Percentiles rank a stretch among this genome's conserved stretches.
phyloP scores from a whole-genome alignment of 2,113 vertebrate species.

The Eidolon helvum region DNA sequence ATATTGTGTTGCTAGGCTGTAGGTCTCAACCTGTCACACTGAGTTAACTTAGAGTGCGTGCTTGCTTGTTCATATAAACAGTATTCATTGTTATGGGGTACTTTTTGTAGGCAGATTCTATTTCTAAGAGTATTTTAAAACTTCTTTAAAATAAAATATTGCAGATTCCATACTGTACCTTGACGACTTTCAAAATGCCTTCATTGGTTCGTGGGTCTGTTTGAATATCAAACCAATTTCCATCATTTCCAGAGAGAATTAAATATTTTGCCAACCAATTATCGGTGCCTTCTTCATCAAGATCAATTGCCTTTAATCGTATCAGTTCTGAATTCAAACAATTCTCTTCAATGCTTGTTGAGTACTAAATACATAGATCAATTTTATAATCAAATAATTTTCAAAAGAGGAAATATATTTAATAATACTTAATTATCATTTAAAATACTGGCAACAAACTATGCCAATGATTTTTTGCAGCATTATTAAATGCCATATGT shows the following conservation, averaged over 20 bases:
- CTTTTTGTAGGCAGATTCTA: not conserved
- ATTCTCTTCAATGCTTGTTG: slow-evolving; percentile 90
- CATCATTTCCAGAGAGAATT: slow-evolving; percentile 93
- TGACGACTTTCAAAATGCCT: slow-evolving; percentile 89
- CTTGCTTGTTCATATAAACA: not conserved
- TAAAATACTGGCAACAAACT: not conserved
- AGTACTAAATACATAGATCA: slow-evolving; percentile 86
- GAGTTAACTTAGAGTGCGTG: not conserved
- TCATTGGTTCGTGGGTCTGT: slow-evolving; percentile 92
- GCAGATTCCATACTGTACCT: slow-evolving; percentile 81
- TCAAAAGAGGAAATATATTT: not conserved
- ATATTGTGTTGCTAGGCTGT: not conserved
- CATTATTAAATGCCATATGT: not conserved
- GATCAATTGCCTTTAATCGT: slow-evolving; percentile 88
- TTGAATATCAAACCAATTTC: slow-evolving; percentile 89
- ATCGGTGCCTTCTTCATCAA: slow-evolving; percentile 85
- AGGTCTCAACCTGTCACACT: not conserved
- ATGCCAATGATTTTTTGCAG: not conserved
- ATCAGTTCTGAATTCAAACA: slow-evolving; percentile 87
- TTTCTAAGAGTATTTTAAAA: not conserved
- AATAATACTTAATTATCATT: not conserved
- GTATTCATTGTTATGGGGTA: not conserved
- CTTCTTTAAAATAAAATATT: slow-evolving; percentile 19
- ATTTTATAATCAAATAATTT: not conserved
- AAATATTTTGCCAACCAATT: slow-evolving; percentile 90